Conservation (phyloP, 2,113 vertebrate species). For the Tricholaema leucomelas region DNA sequence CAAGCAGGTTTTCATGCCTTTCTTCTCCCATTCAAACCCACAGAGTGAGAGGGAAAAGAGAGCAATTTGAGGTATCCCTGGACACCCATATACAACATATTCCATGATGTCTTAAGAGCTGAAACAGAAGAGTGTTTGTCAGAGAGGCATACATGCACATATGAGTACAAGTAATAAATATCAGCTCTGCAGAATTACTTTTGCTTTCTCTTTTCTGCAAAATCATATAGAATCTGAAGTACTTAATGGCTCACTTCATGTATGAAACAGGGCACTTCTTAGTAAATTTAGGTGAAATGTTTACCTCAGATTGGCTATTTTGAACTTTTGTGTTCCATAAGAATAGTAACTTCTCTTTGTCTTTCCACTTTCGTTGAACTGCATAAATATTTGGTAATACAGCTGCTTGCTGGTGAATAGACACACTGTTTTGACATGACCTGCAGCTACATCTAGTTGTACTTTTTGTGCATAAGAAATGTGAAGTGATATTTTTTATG, state of each 20-base stretch:
- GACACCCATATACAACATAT: background rate
- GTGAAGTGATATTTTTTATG: background rate
- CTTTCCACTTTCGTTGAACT: background rate
- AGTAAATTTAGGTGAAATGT: background rate
- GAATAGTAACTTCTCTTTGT: background rate
- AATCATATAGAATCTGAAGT: background rate
- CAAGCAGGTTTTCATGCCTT: no score
- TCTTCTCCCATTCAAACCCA: no score
- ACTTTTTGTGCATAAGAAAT: background rate
- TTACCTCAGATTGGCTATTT: background rate
- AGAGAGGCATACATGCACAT: background rate
- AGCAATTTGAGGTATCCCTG: no score
- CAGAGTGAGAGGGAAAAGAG: no score
- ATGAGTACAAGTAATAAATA: background rate
- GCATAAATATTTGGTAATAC: background rate
- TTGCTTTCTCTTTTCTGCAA: background rate
- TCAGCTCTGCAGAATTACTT: background rate
- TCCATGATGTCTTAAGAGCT: background rate
- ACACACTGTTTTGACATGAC: background rate
- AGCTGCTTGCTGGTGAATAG: background rate
- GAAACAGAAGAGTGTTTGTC: background rate
- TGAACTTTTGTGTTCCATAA: background rate
- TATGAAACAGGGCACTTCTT: background rate
- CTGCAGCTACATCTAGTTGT: background rate
- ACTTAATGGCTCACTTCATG: background rate